Base-by-base conservation (phyloP, 2,113 vertebrate genomes). In the Plecotus auritus region DNA sequence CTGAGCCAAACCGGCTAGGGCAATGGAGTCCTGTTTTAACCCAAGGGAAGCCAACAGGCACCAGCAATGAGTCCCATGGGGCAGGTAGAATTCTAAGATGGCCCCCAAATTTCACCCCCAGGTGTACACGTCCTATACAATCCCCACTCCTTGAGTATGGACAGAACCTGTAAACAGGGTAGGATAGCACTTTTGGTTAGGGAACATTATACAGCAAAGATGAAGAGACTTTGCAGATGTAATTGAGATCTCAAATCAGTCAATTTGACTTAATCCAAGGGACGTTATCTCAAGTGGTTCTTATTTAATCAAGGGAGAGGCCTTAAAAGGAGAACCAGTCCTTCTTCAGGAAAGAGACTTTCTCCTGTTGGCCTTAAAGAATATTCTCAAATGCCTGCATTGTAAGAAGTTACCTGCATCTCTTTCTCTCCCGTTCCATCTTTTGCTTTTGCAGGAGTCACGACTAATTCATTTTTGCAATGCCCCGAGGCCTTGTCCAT, bases 111-210 rank as follows among this genome's bases (percentile, higher is more conserved):
- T 42, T 2, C 59, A 8, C 13, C 14, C 30, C 32, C 2, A 2
- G 13, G n/a, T 13, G 5, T 56, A 1, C 13, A 2, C 4, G 20
- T 42, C 35, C 22, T 72, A 9, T 23, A 26, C 2, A 8, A 30
- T 16, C 28, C 30, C 9, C 17, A 61, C 59, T 69, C 56, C 47
- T 30, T 47, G 82, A 45, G 9, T 54, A 9, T n/a, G 42, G 10
- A 6, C 14, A 30, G 49, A 32, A 42, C 45, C n/a, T 22, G 0
- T 45, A 26, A 37, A 64, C 14, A 7, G n/a, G 30, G 47, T 12
- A 3, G 42, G 5, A 2, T 0, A 12, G 40, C 18, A 13, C 35
- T 69, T n/a, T 1, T 12, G 32, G 64, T 18, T 10, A 18, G 13
- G 30, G 59, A 9, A 37, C 5, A 9, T 6, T 28, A 23, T 7